These are phyloP conservation scores for Zophobas atratus DNA, from an alignment of 1,140 invertebrate species.

Conservation along the genomic window DNA sequence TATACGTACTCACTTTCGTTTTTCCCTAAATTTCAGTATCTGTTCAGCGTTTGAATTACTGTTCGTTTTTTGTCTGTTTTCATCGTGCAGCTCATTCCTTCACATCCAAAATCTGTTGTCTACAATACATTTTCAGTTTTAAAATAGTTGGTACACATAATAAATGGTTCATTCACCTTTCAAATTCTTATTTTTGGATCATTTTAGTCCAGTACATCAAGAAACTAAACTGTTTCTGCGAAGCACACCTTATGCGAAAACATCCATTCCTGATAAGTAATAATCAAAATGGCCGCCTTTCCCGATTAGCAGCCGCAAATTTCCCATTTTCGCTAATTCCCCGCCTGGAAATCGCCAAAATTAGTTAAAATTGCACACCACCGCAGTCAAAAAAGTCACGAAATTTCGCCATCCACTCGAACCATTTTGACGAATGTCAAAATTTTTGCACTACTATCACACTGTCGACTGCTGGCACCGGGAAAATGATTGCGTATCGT, in stretches of 20 bases:
- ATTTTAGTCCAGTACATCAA: background rate
- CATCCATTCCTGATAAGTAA: background rate
- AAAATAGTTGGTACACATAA: slow-evolving; percentile 23
- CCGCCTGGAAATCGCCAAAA: background rate
- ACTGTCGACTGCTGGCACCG: background rate
- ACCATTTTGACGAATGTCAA: slow-evolving; percentile 6
- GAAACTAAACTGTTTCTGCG: background rate
- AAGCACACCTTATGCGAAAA: background rate
- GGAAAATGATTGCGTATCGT: slow-evolving; percentile 10
- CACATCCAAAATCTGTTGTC: background rate
- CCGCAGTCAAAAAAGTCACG: background rate
- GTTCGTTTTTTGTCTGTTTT: no score
- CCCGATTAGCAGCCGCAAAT: background rate
- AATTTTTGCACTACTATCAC: slow-evolving; percentile 4
- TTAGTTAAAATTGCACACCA: background rate
- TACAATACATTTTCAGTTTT: slow-evolving; percentile 24
- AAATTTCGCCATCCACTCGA: background rate
- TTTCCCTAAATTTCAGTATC: no score
- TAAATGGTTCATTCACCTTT: slow-evolving; percentile 19
- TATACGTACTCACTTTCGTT: no score
- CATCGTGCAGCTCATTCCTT: no score
- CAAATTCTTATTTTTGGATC: slow-evolving; percentile 18
- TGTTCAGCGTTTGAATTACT: background rate
- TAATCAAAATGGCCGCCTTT: slow-evolving; percentile 6
- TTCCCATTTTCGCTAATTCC: background rate